Evolutionary conservation across 2,888 invertebrate species (phyloP).

Genomic region (Notocelia uddmanniana): DNA sequence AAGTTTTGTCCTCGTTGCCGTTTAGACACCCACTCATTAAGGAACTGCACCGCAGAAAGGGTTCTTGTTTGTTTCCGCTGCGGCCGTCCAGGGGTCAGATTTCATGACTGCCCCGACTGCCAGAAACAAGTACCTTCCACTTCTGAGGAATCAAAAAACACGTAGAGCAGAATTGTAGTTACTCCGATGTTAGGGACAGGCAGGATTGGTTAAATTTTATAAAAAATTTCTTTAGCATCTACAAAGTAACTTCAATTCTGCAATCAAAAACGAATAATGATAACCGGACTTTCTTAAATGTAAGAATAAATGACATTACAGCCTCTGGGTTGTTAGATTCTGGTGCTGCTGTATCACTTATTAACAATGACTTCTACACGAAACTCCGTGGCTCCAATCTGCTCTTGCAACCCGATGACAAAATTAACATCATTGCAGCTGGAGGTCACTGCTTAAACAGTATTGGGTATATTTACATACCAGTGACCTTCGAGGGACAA

Average conservation of each 20-base stretch:
- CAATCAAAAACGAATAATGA: not conserved
- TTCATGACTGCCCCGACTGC: slow-evolving; percentile 2
- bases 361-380: not conserved
- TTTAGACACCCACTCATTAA: not conserved
- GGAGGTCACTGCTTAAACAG: slow-evolving; percentile 2
- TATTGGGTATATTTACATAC: not conserved
- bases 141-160: slow-evolving; percentile 17
- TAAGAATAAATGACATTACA: not conserved
- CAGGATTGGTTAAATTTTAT: slow-evolving; percentile 1
- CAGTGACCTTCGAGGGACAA: not conserved
- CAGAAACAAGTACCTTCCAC: not conserved
- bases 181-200: not conserved
- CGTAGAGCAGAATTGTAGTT: slow-evolving; percentile 6
- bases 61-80: slow-evolving; percentile 3
- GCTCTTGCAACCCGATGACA: not conserved
- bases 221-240: slow-evolving; percentile 3
- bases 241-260: slow-evolving; percentile 17
- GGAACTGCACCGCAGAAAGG: not conserved
- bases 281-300: not conserved
- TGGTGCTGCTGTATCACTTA: not conserved
- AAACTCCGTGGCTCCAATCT: not conserved
- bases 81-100: not conserved
- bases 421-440: not conserved
- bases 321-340: slow-evolving; percentile 4
- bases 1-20: not conserved